Evolutionary conservation across 2,888 invertebrate species (phyloP), one percentile per base, ranked within the genome.

Genomic region (Herminia tarsipennalis): DNA sequence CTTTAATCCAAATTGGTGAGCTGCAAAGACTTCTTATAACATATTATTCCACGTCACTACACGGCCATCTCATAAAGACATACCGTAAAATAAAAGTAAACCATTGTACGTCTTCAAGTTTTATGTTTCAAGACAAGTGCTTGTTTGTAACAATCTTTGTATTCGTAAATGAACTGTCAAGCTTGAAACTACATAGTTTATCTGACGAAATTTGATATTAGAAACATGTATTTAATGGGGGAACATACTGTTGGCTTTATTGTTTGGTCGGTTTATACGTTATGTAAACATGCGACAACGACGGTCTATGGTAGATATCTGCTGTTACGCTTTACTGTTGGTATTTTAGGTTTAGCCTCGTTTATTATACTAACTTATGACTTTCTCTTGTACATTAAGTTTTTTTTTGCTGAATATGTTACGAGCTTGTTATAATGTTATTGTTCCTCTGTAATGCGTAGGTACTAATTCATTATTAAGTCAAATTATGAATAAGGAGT

Each of bases 61-160:
- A 33, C 33, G 17, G 36, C 36, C 17, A 20, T 21, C 12, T 33
- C 33, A 21, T 28, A 28, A 39, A 37, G 32, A 36, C 25, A 14
- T 8, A 17, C 16, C 18, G 17, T 35, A 16, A 38, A 13, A 27
- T 25, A 33, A 33, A 25, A 38, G 9, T 22, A 33, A 38, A 27
- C 18, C 38, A 33, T 33, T 20, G 12, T 20, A 18, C 14, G 27
- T 37, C 16, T 16, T 14, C 32, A 27, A 37, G 37, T 44, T 37
- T 37, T 37, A 42, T 42, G 29, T 17, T 28, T 10, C 21, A 18
- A n/a, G n/a, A n/a, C n/a, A n/a, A 43, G 30, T 27, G n/a, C 21
- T 36, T 24, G 30, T 43, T 18, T 18, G 14, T 13, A 25, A n/a
- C 27, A n/a, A 22, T 12, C 16, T 32, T 6, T 8, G 17, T 32